phyloP scores from a whole-genome alignment of 2,797 vertebrate genomes.

The Etheostoma nigrum region DNA sequence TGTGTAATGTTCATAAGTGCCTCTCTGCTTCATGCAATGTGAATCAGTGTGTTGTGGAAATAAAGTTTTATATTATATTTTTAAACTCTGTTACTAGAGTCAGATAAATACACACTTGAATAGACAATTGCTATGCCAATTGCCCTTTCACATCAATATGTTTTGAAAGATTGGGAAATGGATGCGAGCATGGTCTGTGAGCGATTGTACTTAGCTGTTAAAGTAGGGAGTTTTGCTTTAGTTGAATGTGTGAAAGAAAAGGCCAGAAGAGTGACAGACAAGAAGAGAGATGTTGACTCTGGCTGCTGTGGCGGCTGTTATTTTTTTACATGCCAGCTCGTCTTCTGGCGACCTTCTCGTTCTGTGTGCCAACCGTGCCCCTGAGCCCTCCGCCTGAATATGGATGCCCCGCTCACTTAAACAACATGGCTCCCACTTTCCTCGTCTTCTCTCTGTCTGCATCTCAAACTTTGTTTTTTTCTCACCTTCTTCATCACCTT shows the following conservation, averaged over 20 bases:
- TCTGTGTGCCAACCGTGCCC: constrained; percentile 64
- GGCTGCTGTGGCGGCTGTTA: constrained; percentile 50
- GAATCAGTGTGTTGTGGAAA: neutral
- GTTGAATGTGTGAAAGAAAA: constrained; percentile 13
- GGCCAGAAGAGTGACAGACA: constrained; percentile 31
- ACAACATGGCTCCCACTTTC: constrained; percentile 50
- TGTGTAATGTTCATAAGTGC: constrained; percentile 34
- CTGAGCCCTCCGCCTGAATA: constrained; percentile 75
- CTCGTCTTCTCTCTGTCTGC: constrained; percentile 12
- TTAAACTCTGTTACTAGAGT: neutral
- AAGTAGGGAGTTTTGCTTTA: constrained; percentile 5
- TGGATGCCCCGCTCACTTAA: constrained; percentile 72
- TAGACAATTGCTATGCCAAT: neutral
- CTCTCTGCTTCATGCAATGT: constrained; percentile 1
- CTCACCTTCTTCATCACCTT: constrained; percentile 66
- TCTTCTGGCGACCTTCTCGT: constrained; percentile 72
- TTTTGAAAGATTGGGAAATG: neutral
- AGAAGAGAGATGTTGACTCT: constrained; percentile 61
- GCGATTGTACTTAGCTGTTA: neutral
- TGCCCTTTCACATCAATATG: neutral
- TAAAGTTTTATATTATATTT: neutral
- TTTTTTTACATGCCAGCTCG: constrained; percentile 45
- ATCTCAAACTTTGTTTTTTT: constrained; percentile 51
- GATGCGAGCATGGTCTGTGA: neutral
- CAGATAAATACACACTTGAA: constrained; percentile 3